phyloP scores from a whole-genome alignment of 2,113 vertebrate species.

The Bubo blakistoni region DNA sequence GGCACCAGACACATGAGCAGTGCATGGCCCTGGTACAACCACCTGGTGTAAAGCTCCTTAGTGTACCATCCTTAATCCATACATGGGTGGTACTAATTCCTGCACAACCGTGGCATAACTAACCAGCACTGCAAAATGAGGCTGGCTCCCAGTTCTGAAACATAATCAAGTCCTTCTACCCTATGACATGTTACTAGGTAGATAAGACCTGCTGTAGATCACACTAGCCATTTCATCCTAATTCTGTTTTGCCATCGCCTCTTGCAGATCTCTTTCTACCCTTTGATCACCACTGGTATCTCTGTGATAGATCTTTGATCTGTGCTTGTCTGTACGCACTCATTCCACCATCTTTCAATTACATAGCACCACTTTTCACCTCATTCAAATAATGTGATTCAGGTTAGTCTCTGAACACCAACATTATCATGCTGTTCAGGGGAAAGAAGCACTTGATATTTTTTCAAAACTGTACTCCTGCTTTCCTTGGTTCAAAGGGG shows the following conservation, averaged over 20 bases:
- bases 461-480: constrained; percentile 18
- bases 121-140: background rate
- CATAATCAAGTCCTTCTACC: background rate
- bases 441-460: constrained; percentile 15
- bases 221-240: background rate
- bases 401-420: background rate
- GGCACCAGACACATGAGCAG: background rate
- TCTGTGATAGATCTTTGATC: background rate
- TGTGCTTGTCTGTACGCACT: background rate
- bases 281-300: background rate
- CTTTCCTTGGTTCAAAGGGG: constrained; percentile 26
- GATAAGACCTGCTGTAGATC: background rate
- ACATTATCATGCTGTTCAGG: background rate
- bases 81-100: background rate
- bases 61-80: background rate
- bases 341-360: background rate
- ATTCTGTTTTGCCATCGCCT: background rate
- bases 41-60: background rate
- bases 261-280: background rate
- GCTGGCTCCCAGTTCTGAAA: background rate
- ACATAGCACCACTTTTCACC: background rate
- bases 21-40: no score
- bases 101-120: background rate
- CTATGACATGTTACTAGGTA: accelerated
- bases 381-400: background rate